phyloP scores from a whole-genome alignment of 2,888 invertebrate species.

The Rhaphigaster nebulosa region DNA sequence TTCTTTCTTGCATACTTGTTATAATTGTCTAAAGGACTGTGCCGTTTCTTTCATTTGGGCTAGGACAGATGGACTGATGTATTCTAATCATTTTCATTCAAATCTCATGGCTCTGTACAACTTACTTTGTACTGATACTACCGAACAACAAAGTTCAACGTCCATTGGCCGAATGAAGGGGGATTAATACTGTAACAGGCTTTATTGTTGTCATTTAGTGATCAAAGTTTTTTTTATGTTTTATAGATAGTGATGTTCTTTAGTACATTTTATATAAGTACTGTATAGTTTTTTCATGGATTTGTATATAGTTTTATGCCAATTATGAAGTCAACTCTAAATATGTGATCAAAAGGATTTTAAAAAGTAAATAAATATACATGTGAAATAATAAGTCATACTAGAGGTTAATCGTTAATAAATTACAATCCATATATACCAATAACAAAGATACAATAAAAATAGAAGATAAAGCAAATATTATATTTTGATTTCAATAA shows the following conservation, averaged over 20 bases:
- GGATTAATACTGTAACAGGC: conserved; percentile 33
- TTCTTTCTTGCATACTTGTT: background rate
- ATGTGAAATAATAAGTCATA: conserved; percentile 34
- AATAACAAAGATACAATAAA: too few relatives aligned
- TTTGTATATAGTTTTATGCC: conserved; percentile 57
- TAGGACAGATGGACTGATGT: background rate
- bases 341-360: conserved; percentile 20
- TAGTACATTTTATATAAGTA: conserved; percentile 57
- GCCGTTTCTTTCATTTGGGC: conserved; percentile 28
- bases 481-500: too few relatives aligned
- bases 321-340: conserved; percentile 46
- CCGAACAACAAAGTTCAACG: background rate
- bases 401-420: too few relatives aligned
- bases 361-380: background rate
- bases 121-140: too few relatives aligned
- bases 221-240: conserved; percentile 56
- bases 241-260: conserved; percentile 56
- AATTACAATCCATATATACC: too few relatives aligned
- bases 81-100: conserved; percentile 9
- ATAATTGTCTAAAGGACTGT: background rate
- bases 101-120: background rate
- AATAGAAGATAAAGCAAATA: too few relatives aligned
- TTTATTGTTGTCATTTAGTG: conserved; percentile 54
- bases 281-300: conserved; percentile 53
- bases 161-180: conserved; percentile 45